Evolutionary conservation across 92 coral and sea anemone genomes (phyloP).

Genomic region (Zoanthus sociatus): DNA sequence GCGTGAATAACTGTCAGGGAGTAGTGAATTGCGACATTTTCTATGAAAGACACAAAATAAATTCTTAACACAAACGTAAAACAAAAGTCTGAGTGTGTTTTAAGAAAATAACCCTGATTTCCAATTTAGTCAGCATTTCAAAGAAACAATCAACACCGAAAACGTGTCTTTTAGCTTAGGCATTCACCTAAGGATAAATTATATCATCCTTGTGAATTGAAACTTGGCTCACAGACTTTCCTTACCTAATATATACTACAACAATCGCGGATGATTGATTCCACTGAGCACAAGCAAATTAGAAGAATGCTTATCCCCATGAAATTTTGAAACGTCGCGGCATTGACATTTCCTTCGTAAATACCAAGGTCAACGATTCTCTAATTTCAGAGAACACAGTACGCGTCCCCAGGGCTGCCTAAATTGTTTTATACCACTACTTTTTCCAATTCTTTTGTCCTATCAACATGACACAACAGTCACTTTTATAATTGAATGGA

Average conservation of each 20-base stretch:
- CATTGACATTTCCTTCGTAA: too few relatives aligned
- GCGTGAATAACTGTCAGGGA: too few relatives aligned
- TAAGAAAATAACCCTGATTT: background rate
- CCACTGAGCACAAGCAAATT: background rate
- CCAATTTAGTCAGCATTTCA: too few relatives aligned
- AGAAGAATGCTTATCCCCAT: background rate
- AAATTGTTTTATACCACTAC: background rate
- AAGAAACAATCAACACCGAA: too few relatives aligned
- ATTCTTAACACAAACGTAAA: too few relatives aligned
- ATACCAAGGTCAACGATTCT: too few relatives aligned
- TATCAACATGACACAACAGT: slow-evolving; percentile 2
- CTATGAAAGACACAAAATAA: too few relatives aligned
- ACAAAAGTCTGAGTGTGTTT: background rate
- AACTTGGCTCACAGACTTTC: background rate
- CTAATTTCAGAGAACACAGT: too few relatives aligned
- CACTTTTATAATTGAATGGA: background rate
- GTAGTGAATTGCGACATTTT: too few relatives aligned
- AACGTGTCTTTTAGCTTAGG: background rate
- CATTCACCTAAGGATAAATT: background rate
- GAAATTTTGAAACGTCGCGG: background rate
- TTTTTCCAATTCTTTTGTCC: slow-evolving; percentile 16
- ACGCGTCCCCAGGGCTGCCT: background rate
- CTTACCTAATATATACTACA: background rate
- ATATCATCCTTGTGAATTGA: background rate
- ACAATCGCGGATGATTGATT: background rate